These are phyloP conservation scores for Deroplatys truncata DNA, from an alignment of 2,888 invertebrate genomes.

Conservation along the genomic window DNA sequence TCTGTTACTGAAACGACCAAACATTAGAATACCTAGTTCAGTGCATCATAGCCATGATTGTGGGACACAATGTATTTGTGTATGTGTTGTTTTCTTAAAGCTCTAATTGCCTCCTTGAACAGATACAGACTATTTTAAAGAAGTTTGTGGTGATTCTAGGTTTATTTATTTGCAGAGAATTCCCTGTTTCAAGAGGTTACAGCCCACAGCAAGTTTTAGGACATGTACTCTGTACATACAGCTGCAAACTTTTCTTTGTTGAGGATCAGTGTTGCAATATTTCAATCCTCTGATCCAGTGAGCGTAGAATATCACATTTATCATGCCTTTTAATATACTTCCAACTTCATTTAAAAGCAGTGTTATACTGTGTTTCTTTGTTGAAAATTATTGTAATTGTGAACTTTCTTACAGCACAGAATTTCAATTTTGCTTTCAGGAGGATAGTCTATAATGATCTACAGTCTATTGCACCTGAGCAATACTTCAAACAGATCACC, in stretches of 20 bases:
- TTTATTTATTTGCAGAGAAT: neutral
- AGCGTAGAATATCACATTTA: neutral
- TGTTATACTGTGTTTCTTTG: neutral
- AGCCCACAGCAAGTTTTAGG: neutral
- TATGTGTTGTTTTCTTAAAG: neutral
- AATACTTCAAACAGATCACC: conserved; percentile 91
- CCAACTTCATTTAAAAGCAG: neutral
- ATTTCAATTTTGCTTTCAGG: conserved; percentile 50
- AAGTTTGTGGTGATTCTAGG: neutral
- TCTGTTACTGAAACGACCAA: too few relatives aligned
- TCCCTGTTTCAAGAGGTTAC: neutral
- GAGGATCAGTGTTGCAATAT: neutral
- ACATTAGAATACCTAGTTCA: neutral
- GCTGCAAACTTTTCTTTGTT: neutral
- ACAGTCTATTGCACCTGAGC: conserved; percentile 87
- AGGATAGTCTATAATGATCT: conserved; percentile 87
- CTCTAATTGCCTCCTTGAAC: neutral
- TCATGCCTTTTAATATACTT: neutral
- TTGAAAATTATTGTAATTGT: neutral
- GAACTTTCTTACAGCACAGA: neutral
- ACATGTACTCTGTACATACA: neutral
- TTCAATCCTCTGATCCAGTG: neutral
- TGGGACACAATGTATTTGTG: neutral
- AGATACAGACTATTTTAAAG: neutral
- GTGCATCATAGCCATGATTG: neutral